Base-by-base conservation (phyloP, 1,140 invertebrate genomes). In the Atta colombica region DNA sequence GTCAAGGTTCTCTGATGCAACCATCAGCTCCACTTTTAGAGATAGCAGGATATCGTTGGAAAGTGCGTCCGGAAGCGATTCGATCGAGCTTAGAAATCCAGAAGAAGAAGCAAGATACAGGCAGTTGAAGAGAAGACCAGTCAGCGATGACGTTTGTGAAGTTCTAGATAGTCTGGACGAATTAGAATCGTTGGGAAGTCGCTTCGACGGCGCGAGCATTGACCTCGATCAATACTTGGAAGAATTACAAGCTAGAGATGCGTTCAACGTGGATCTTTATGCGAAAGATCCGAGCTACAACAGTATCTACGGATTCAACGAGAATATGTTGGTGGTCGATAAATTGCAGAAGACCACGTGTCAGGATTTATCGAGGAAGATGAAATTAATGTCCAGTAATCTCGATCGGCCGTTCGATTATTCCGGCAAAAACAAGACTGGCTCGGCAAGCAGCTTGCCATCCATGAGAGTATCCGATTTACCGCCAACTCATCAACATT, bases 181-280 rank as follows among this genome's bases (percentile, higher is more conserved):
- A 90, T 95, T 97, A n/a, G 96, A 96, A 86, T 96, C 96, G 5
- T 92, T 96, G 14, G 96, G 96, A 74, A 96, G 96, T 77, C 95
- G 96, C 81, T 96, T 96, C 53, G 96, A 97, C 87, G 96, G 96
- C 8, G 94, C 95, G 60, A 96, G 96, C 71, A 95, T 96, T 49
- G 96, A 97, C 90, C 94, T 97, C 58, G 97, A 97, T 93, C 96
- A 96, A 66, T 97, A 97, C 92, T 93, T 97, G 49, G 96, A 96
- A 89, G 96, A 97, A 84, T 93, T 97, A 45, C 96, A 97, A 89
- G 94, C 96, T 25, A 95, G 94, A 66, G 95, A 96, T 61, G 93
- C 93, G 1, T 93, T 95, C n/a, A 95, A 95, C 74, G 92, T 94
- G 0, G 94, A 95, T 61, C 55, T 93, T 4, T 95, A 95, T 51